Conservation (phyloP, 2,888 invertebrate genomes). For the Rhingia campestris region DNA sequence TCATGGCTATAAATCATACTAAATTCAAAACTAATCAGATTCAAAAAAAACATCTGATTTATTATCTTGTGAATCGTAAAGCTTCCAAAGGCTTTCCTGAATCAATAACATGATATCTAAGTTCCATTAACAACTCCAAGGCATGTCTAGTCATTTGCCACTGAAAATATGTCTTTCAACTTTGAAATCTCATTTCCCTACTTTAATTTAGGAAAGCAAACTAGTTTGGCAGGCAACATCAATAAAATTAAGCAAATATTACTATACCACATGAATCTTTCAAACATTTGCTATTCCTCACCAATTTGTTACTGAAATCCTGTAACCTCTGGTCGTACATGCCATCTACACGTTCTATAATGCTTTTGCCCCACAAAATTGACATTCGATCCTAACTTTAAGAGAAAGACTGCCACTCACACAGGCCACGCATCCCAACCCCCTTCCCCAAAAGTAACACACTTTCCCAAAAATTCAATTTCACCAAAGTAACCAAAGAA, state of each 20-base stretch:
- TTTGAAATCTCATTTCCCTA: no score
- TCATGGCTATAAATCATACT: no score
- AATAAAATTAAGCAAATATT: not conserved
- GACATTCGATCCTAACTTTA: slow-evolving; percentile 54
- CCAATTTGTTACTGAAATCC: not conserved
- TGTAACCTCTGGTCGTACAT: not conserved
- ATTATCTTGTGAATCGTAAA: no score
- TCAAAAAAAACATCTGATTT: no score
- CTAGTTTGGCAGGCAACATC: not conserved
- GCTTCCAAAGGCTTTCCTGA: no score
- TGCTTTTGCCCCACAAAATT: slow-evolving; percentile 8
- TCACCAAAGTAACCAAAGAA: slow-evolving; percentile 40
- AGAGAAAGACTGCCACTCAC: slow-evolving; percentile 26
- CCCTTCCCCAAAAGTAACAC: not conserved
- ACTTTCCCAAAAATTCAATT: slow-evolving; percentile 40
- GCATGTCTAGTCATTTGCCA: no score
- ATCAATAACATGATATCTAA: no score
- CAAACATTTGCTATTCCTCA: not conserved
- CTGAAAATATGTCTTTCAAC: no score
- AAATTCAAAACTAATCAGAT: no score
- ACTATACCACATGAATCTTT: not conserved
- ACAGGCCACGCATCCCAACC: no score
- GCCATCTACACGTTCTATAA: slow-evolving; percentile 10
- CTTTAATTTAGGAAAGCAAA: no score
- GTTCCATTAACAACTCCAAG: no score